A percentile compares a stretch with the other conserved stretches of the same genome.
phyloP scores from a whole-genome alignment of 1,140 invertebrate species.

The Vollenhovia emeryi region DNA sequence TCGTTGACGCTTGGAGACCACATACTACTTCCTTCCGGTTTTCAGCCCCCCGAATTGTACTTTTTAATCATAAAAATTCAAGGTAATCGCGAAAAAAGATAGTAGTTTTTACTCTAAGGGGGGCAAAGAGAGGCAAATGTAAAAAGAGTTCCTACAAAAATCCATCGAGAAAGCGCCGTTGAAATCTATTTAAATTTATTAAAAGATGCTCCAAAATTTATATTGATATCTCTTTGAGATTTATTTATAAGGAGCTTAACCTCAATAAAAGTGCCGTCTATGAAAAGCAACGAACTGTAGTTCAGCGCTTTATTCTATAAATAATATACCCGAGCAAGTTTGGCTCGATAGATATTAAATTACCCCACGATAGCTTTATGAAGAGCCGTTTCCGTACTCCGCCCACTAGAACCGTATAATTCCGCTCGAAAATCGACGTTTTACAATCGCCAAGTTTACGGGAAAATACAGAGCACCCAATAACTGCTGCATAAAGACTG shows the following conservation, averaged over 20 bases:
- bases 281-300: not conserved
- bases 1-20: not conserved
- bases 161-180: not conserved
- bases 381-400: not conserved
- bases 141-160: not conserved
- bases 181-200: not conserved
- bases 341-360: constrained; percentile 29
- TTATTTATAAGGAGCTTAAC: not conserved
- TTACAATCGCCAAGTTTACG: not conserved
- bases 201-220: not conserved
- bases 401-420: not conserved
- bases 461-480: not conserved
- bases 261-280: not conserved
- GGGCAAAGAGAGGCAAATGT: not conserved
- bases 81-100: not conserved
- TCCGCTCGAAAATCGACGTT: not conserved
- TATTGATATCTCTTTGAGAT: not conserved
- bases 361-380: not conserved
- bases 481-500: not conserved
- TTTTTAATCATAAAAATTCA: not conserved
- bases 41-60: not conserved
- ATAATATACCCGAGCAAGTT: constrained; percentile 1
- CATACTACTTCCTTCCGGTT: not conserved
- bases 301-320: constrained; percentile 5
- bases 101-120: not conserved